Evolutionary conservation across 2,888 invertebrate species (phyloP), one percentile per base, ranked within the genome.

Genomic region (Graphium colonna): DNA sequence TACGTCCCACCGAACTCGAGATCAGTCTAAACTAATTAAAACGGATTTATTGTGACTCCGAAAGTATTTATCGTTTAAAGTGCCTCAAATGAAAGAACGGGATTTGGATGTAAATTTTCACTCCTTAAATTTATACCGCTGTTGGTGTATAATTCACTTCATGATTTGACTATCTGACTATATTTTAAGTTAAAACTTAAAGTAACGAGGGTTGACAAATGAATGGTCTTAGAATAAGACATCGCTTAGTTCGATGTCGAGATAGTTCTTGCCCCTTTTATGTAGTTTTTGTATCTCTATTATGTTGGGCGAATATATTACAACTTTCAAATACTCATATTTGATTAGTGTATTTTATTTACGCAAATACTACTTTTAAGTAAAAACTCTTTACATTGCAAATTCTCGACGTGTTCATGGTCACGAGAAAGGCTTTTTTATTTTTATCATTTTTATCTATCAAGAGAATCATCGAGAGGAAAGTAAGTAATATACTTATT

Each of bases 1-100:
- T 45, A 43, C 49, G 15, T 17, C 40, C 38, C 8, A 45, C 31
- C 15, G 38, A 26, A 16, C 47, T 38, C 43, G 51, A 49, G 51
- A 54, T 58, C 56, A 51, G 58, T 56, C 54, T 39, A 45, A 52
- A 58, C 56, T 54, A 56, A 58, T 58, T 58, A 58, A 58, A 58
- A 51, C 43, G 49, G 51, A 58, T 58, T 58, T 58, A 58, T 58
- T 51, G 47, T 31, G 49, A 42, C 47, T 47, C 21, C 28, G 31
- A 16, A 39, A 31, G 36, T 51, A 59, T 54, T 59, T 59, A 59
- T 59, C 44, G 50, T 43, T 52, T 48, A 38, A 54, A 51, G 38
- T 56, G 46, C 51, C 42, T 51, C 47, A 47, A 40, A 46, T 46
- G 33, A 40, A 49, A 18, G 9, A 9, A 9, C 33, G n/a, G n/a